Evolutionary conservation across 2,888 invertebrate genomes (phyloP), one percentile per base, ranked within the genome.

Genomic region (Peribatodes rhomboidaria): DNA sequence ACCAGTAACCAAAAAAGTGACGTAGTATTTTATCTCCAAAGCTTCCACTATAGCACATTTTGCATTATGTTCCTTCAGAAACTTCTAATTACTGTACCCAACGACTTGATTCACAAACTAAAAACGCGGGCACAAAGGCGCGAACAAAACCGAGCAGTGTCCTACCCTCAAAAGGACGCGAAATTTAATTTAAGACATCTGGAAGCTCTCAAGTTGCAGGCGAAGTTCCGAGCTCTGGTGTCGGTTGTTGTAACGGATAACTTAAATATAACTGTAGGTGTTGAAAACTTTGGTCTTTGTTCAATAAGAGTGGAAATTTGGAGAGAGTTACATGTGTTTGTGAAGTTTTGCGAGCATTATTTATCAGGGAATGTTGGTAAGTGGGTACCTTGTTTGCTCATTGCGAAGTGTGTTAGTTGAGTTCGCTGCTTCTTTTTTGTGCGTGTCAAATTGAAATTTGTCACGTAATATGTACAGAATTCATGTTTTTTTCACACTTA

Each of bases 171-270:
- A 58, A 53, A 65, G 56, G 60, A 57, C 52, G 52, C 74, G 60
- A 76, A 78, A 82, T 80, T 82, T 76, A 81, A 83, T 82, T 82
- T 79, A 73, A 79, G 72, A 76, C 77, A 78, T 77, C 76, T 79
- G 75, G 72, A 76, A 63, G 73, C 70, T 72, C 67, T 64, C 69
- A 65, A 72, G 74, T 76, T 65, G 33, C 67, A 61, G 65, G 71
- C 61, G 58, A 65, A 81, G 80, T 78, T 84, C 64, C 16, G 67
- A 79, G 84, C 74, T 82, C 76, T 60, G 69, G 78, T 80, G 82
- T 83, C 83, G 79, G 81, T 82, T 80, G 77, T 78, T 78, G 68
- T 74, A 71, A 77, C 78, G 77, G 75, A 75, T 77, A 81, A 69
- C 68, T 71, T 69, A 67, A 79, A 81, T 81, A 77, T 77, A 78